phyloP scores from a whole-genome alignment of 64 coral and sea anemone species.

The Stichodactyla mertensii region DNA sequence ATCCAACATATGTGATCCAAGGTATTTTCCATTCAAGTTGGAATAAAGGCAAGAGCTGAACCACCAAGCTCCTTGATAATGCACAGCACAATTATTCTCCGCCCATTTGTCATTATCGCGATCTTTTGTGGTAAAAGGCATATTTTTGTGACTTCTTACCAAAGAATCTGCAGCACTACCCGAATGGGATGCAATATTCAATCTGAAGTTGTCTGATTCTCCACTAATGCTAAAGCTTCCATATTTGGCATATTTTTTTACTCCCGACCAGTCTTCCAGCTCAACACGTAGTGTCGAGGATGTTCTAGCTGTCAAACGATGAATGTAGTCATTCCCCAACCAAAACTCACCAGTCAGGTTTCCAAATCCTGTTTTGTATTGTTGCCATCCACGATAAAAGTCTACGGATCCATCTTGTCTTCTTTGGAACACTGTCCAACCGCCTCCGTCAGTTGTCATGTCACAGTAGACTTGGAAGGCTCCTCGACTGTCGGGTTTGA shows the following conservation, averaged over 20 bases:
- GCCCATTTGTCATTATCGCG: neutral
- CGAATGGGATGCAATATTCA: neutral
- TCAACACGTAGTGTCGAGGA: neutral
- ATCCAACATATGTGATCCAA: neutral
- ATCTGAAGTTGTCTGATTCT: neutral
- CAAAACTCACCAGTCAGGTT: neutral
- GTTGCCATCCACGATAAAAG: slow-evolving; percentile 11
- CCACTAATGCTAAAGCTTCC: neutral
- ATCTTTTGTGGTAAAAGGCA: slow-evolving; percentile 23
- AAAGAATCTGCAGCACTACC: neutral
- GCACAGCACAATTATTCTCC: neutral
- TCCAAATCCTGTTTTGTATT: slow-evolving; percentile 22
- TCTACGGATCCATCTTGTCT: slow-evolving; percentile 4
- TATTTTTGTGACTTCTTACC: neutral
- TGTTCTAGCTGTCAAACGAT: neutral
- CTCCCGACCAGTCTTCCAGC: slow-evolving; percentile 14
- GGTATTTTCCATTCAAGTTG: slow-evolving; percentile 30
- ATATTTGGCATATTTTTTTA: slow-evolving; percentile 25
- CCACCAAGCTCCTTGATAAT: slow-evolving; percentile 18
- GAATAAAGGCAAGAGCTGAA: slow-evolving; percentile 6
- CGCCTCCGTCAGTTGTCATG: slow-evolving; percentile 25
- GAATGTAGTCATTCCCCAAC: slow-evolving; percentile 30
- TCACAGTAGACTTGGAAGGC: slow-evolving; percentile 17
- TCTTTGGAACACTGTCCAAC: slow-evolving; percentile 27
- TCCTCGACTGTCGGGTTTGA: neutral